Conservation (phyloP, 2,888 invertebrate genomes). For the Metalampra italica region DNA sequence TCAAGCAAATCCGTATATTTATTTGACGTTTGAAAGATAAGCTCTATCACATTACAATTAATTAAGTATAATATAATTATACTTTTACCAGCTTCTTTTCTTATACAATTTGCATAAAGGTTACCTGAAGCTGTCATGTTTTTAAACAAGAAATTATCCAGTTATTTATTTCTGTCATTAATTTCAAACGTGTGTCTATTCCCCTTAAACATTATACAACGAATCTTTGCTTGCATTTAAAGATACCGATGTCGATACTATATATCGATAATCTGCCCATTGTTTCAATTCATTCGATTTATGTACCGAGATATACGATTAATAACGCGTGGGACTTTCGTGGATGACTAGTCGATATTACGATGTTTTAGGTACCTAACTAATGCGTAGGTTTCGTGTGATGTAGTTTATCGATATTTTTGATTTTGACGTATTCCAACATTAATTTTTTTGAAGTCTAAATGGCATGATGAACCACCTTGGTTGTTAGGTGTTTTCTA, state of each 20-base stretch:
- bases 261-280: constrained; percentile 30
- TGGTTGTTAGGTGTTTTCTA: neutral
- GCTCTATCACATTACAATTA: too few species aligned
- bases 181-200: constrained; percentile 1
- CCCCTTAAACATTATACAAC: constrained; percentile 25
- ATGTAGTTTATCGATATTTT: neutral
- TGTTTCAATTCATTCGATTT: constrained; percentile 39
- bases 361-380: constrained; percentile 2
- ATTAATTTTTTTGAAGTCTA: too few species aligned
- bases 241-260: constrained; percentile 25
- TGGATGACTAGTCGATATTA: constrained; percentile 13
- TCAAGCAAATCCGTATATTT: too few species aligned
- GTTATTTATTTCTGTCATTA: too few species aligned
- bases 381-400: neutral
- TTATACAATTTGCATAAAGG: too few species aligned
- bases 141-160: too few species aligned
- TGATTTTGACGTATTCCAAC: neutral
- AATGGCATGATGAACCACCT: too few species aligned
- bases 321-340: constrained; percentile 18
- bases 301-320: constrained; percentile 23
- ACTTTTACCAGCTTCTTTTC: neutral
- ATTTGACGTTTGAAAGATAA: too few species aligned
- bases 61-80: too few species aligned
- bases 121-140: too few species aligned
- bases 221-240: constrained; percentile 23